Conservation (phyloP, 1,140 invertebrate genomes). For the Drosophila dunni region DNA sequence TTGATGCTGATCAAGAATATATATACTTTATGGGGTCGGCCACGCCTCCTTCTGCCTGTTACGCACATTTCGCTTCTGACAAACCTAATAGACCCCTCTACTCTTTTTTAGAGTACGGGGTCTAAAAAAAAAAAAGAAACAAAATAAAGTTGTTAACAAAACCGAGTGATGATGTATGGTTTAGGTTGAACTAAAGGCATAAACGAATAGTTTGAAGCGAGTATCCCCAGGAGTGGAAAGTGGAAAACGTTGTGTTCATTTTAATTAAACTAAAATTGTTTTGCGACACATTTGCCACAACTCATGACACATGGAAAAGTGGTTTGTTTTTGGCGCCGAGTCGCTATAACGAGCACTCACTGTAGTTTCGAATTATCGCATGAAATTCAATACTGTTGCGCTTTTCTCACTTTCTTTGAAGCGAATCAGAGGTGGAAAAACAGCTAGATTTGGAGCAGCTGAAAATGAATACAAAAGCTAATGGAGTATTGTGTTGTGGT, state of each 20-base stretch:
- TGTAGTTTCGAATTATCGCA: background rate
- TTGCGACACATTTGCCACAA: background rate
- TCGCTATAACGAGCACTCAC: background rate
- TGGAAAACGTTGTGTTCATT: background rate
- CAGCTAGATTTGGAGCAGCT: background rate
- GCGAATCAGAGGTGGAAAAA: background rate
- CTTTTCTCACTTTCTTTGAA: background rate
- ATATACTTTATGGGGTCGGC: no score
- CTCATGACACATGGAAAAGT: background rate
- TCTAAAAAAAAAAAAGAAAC: no score
- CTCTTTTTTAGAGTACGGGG: no score
- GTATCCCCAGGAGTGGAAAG: background rate
- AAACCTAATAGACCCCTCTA: no score
- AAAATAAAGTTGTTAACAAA: no score
- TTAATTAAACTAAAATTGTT: background rate
- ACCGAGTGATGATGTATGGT: background rate
- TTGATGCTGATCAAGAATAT: no score
- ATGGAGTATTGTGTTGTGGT: constrained; percentile 34
- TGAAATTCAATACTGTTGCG: background rate
- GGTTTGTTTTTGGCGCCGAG: background rate
- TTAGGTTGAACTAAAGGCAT: background rate
- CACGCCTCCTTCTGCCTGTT: no score
- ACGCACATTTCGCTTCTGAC: no score
- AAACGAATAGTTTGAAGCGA: background rate
- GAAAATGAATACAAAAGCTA: constrained; percentile 25